Base-by-base conservation (phyloP, 1,140 invertebrate genomes). In the Brachystomella parvula region DNA sequence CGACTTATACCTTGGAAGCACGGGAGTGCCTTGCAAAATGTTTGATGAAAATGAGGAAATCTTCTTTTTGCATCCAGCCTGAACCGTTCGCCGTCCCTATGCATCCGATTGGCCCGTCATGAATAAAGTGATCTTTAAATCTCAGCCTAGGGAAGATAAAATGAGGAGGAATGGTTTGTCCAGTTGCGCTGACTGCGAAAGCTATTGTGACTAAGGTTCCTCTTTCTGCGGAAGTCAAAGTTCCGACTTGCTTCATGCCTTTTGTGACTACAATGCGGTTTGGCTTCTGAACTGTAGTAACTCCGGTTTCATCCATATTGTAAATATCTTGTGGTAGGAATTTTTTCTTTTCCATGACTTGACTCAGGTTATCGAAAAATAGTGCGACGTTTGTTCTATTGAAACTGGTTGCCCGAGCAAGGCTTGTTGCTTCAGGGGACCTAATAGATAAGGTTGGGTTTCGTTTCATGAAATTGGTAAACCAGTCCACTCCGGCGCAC, bases 301-400 rank as follows among this genome's bases (percentile, higher is more conserved):
- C 68, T 1, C 76, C 77, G 6, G 76, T 80, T 71, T 81, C 80
- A 72, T 79, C 78, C 44, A 77, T 74, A 75, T 81, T 82, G 71
- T 78, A 79, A 35, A 80, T 78, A 59, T 74, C 71, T 21, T 69
- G 61, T 26, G 76, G 72, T 63, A 63, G 2, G 70, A 80, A 79
- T 56, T 77, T 76, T 64, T 76, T 72, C 56, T 75, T 67, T 47
- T 66, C 68, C 73, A 78, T 75, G 15, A 79, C 61, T 24, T 61
- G 71, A 53, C 76, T 61, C 21, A 77, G 74, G 65, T 77, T 77
- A 30, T 75, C 67, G 74, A 72, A 80, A 75, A 80, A 80, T 31
- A 61, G 57, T 12, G 32, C 47, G 2, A 79, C 75, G 64, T 80
- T 82, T 6, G 28, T 74, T 80, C 76, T 77, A 73, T 82, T 83